phyloP scores from a whole-genome alignment of 2,113 vertebrate genomes.

The Aplodontia rufa region DNA sequence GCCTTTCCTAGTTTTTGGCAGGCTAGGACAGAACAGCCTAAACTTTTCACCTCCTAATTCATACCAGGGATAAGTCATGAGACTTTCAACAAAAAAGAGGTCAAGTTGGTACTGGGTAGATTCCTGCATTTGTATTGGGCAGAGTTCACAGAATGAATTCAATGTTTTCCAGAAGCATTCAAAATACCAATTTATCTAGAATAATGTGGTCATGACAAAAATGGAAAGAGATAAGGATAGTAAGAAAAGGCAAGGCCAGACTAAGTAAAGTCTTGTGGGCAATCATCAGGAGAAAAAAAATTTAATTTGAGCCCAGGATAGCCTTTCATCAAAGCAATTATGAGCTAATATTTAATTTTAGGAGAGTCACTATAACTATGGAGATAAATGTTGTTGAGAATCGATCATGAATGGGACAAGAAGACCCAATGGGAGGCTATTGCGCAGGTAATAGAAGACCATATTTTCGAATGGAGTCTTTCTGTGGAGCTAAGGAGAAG shows the following conservation, averaged over 20 bases:
- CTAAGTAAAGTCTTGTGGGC: accelerated
- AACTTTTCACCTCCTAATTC: not conserved
- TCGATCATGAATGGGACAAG: not conserved
- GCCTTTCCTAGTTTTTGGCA: not conserved
- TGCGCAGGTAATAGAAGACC: not conserved
- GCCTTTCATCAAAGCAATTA: not conserved
- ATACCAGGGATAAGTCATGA: not conserved
- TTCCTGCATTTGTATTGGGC: not conserved
- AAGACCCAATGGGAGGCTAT: not conserved
- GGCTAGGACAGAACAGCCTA: not conserved
- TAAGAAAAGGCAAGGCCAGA: not conserved
- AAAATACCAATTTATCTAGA: not conserved
- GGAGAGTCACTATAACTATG: not conserved
- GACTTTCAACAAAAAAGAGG: not conserved
- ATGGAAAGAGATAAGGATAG: not conserved
- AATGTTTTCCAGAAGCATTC: not conserved
- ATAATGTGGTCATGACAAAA: not conserved
- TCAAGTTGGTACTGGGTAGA: not conserved
- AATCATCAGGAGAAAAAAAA: not conserved
- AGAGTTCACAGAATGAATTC: not conserved
- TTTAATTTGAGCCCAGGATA: not conserved
- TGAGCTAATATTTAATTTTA: not conserved
- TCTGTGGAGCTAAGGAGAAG: not conserved
- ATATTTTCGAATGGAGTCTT: not conserved
- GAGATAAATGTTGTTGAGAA: not conserved